Evolutionary conservation across 1,140 invertebrate species (phyloP), one percentile per base, ranked within the genome.

Genomic region (Drosophila littoralis): DNA sequence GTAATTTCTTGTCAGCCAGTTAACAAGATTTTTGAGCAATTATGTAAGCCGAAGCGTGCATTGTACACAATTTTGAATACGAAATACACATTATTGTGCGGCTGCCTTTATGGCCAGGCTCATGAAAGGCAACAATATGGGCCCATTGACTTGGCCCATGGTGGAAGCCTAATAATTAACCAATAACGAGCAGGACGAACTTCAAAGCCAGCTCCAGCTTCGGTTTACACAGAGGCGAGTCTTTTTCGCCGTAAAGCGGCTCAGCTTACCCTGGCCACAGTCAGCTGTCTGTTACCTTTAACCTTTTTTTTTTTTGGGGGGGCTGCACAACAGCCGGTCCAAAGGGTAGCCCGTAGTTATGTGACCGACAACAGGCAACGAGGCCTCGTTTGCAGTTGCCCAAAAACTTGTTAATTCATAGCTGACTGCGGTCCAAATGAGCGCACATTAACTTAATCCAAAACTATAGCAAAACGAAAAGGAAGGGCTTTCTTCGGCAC

Each of bases 121-220:
- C 45, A 6, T 7, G 17, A 32, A 33, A 15, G n/a, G 7, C 13
- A 33, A 48, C 42, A 42, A 13, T 7, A 1, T 4, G 15, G 15
- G 12, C 12, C 15, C 15, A 13, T 9, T 15, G 45, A 5, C 46
- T 32, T 40, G 48, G 61, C 38, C 40, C 13, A 51, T 6, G 48
- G 4, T 57, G 51, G 15, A 38, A 70, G 59, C 51, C 67, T 40
- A 64, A 70, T 75, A 75, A 70, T 75, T 70, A 75, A 75, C 51
- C 67, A 75, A 70, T 70, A 70, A 64, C 35, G 59, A 57, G 38
- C 17, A 6, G 10, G n/a, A 28, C 4, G 22, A 55, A 74, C 57
- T 69, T 74, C 65, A 74, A 74, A 69, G 59, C 32, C 45, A 50
- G 13, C 6, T 7, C 3, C 7, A 15, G 43, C 28, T 45, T 33